These are phyloP conservation scores for Mycalesis mineus DNA, from an alignment of 2,888 invertebrate genomes.

Conservation along the genomic window DNA sequence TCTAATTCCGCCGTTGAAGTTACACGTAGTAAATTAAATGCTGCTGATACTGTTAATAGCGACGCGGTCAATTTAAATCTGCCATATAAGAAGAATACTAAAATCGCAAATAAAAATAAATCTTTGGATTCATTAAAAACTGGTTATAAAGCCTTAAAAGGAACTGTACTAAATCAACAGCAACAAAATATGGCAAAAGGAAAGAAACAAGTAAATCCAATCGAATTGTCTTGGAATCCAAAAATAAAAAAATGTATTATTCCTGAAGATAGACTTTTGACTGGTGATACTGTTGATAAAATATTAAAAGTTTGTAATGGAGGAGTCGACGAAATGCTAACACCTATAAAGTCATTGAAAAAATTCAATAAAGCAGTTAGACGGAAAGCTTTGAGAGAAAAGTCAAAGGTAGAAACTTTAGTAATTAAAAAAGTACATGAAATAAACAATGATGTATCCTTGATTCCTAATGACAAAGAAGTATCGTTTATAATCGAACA, in stretches of 20 bases:
- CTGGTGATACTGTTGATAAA: constrained; percentile 55
- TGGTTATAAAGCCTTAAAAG: background rate
- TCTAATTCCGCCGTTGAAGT: background rate
- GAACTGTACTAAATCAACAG: background rate
- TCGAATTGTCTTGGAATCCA: constrained; percentile 11
- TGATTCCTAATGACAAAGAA: background rate
- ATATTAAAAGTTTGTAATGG: constrained; percentile 46
- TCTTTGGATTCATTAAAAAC: background rate
- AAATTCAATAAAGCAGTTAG: background rate
- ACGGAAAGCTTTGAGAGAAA: constrained; percentile 11
- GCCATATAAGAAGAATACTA: background rate
- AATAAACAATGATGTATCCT: background rate
- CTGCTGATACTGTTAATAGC: background rate
- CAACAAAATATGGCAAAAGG: background rate
- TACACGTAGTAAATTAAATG: background rate
- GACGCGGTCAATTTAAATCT: background rate
- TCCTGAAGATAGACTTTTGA: constrained; percentile 34
- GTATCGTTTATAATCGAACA: background rate
- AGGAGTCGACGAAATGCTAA: background rate
- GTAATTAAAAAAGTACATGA: background rate
- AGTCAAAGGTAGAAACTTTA: constrained; percentile 1
- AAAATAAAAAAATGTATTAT: background rate
- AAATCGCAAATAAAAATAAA: background rate
- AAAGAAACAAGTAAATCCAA: constrained; percentile 1
- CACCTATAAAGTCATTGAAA: background rate